phyloP scores from a whole-genome alignment of 2,113 vertebrate species.

The Excalfactoria chinensis region DNA sequence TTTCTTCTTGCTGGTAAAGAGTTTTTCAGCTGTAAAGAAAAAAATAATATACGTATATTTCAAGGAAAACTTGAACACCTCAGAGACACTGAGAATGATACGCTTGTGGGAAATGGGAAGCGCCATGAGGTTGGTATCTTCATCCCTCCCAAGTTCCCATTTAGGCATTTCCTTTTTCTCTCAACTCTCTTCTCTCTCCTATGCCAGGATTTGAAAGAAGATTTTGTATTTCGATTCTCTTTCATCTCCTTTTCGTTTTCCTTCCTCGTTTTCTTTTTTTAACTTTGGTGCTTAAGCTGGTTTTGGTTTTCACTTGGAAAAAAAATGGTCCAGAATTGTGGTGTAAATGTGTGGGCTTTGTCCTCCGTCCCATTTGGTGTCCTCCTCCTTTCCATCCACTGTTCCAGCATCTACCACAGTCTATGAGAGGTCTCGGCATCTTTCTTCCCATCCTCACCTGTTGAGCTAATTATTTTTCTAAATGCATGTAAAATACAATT shows the following conservation, averaged over 20 bases:
- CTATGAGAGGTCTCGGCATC: conserved; percentile 62
- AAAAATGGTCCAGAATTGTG: conserved; percentile 85
- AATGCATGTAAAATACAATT: conserved; percentile 62
- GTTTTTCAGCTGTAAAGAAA: conserved; percentile 38
- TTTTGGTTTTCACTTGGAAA: conserved; percentile 81
- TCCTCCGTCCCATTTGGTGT: conserved; percentile 21
- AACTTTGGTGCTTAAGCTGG: conserved; percentile 53
- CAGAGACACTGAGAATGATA: conserved; percentile 60
- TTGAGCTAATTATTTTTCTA: conserved; percentile 51
- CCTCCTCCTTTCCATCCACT: conserved; percentile 33
- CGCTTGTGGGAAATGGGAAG: conserved; percentile 19
- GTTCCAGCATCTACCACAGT: conserved; percentile 39
- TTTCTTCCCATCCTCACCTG: conserved; percentile 36
- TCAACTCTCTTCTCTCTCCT: not conserved
- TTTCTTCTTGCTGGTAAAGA: conserved; percentile 71
- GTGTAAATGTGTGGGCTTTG: conserved; percentile 84
- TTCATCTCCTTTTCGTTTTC: not conserved
- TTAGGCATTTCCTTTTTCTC: conserved; percentile 24
- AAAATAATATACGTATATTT: not conserved
- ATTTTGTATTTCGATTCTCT: not conserved
- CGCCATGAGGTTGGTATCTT: conserved; percentile 44
- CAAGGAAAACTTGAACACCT: conserved; percentile 64
- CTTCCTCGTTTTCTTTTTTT: not conserved
- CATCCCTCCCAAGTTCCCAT: conserved; percentile 68
- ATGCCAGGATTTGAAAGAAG: conserved; percentile 39